A percentile compares a stretch with the other conserved stretches of the same genome.
Conservation (phyloP, 2,797 vertebrate genomes). For the Sciurus carolinensis region DNA sequence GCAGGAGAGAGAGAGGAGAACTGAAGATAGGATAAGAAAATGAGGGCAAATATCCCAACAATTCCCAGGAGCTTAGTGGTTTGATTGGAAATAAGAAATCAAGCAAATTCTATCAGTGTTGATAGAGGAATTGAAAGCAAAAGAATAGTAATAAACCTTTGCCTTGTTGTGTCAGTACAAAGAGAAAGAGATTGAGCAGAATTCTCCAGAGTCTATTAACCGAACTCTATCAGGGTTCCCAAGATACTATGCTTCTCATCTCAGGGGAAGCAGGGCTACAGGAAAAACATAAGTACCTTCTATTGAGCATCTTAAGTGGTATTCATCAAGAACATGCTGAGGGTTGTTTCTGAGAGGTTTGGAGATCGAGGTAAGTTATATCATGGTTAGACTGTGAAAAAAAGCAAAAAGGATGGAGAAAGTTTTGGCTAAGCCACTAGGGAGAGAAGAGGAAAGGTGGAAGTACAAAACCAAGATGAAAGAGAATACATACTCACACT, state of each 20-base stretch:
- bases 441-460: not conserved
- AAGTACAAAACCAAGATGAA: not conserved
- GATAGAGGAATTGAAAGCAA: not conserved
- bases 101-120: not conserved
- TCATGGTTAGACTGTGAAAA: not conserved
- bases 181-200: not conserved
- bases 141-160: not conserved
- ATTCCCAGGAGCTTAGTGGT: not conserved
- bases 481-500: not conserved
- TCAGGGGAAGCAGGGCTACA: not conserved
- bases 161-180: not conserved
- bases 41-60: not conserved
- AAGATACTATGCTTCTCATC: not conserved
- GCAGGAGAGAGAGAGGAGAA: no score
- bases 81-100: not conserved
- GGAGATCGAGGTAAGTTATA: constrained; percentile 52
- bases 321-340: not conserved
- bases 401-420: not conserved
- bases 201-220: not conserved
- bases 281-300: not conserved
- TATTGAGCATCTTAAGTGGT: not conserved
- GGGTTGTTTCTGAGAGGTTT: not conserved
- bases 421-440: not conserved
- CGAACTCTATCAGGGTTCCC: not conserved
- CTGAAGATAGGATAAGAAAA: no score